These are phyloP conservation scores for Craseonycteris thonglongyai DNA, from an alignment of 2,113 vertebrate species.

Conservation along the genomic window DNA sequence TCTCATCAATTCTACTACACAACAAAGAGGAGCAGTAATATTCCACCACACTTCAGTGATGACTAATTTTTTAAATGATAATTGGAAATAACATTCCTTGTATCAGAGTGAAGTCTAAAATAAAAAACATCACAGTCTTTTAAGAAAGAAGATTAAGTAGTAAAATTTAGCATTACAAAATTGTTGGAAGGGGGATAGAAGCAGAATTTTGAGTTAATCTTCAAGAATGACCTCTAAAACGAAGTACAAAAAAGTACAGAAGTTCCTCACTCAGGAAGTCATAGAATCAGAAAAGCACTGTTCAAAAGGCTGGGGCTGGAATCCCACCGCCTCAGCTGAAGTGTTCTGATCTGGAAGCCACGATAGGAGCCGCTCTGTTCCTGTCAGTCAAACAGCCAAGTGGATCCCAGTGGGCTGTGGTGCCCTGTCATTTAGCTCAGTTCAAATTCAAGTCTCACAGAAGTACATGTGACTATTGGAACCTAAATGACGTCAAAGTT, in stretches of 20 bases:
- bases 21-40: background rate
- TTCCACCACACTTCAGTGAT: background rate
- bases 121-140: background rate
- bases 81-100: background rate
- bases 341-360: background rate
- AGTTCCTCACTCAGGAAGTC: background rate
- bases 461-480: background rate
- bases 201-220: background rate
- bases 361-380: background rate
- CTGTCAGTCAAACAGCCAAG: background rate
- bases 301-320: background rate
- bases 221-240: background rate
- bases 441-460: background rate
- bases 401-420: accelerated
- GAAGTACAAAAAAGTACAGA: background rate
- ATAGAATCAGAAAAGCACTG: background rate
- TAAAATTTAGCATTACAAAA: background rate
- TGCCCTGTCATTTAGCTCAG: background rate
- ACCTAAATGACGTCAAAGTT: background rate
- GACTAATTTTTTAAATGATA: background rate
- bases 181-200: background rate
- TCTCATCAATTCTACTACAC: background rate
- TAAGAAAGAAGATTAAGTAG: background rate
- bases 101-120: background rate
- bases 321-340: background rate